Percentiles rank a stretch among this genome's conserved stretches.
Evolutionary conservation across 1,140 invertebrate species (phyloP).

Genomic region (Parasteatoda tepidariorum): DNA sequence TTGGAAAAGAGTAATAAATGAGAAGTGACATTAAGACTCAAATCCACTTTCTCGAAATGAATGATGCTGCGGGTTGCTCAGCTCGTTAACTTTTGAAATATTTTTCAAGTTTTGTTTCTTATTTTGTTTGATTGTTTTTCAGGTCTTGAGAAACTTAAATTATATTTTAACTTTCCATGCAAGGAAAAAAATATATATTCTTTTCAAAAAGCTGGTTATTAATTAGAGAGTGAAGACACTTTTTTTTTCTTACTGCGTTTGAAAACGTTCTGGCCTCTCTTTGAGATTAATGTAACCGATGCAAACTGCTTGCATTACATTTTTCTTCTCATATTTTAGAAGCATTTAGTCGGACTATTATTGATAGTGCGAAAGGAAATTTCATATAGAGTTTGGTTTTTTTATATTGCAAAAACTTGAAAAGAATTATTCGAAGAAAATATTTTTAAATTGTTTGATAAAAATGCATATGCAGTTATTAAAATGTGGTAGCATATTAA

Average conservation of each 20-base stretch:
- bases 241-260: not conserved
- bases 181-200: not conserved
- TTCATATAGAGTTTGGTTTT: too few relatives aligned
- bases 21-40: slow-evolving; percentile 56
- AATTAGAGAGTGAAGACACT: not conserved
- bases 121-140: not conserved
- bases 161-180: not conserved
- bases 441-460: too few relatives aligned
- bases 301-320: too few relatives aligned
- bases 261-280: too few relatives aligned
- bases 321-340: too few relatives aligned
- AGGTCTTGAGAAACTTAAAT: not conserved
- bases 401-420: too few relatives aligned
- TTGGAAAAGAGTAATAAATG: slow-evolving; percentile 40
- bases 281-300: too few relatives aligned
- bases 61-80: slow-evolving; percentile 21
- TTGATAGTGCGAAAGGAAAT: too few relatives aligned
- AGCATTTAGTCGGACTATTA: too few relatives aligned
- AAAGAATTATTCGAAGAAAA: too few relatives aligned
- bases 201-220: not conserved
- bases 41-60: slow-evolving; percentile 53
- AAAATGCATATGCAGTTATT: too few relatives aligned
- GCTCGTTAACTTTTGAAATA: slow-evolving; percentile 18
- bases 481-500: too few relatives aligned
- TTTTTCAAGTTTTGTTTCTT: not conserved